Evolutionary conservation across 2,113 vertebrate genomes (phyloP).

Genomic region (Columbina picui): DNA sequence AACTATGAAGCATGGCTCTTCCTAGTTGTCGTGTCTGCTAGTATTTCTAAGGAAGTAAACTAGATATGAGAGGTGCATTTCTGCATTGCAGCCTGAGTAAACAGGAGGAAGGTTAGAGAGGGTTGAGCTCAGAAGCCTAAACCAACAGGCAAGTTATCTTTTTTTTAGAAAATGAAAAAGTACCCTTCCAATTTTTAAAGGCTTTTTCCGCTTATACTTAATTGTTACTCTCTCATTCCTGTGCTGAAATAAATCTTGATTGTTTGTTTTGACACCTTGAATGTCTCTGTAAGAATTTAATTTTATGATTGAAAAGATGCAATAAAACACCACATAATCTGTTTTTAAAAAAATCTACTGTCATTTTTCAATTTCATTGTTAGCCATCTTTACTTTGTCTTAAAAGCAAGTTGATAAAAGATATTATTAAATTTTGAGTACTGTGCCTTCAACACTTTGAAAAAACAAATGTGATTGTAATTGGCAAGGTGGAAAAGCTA

Average conservation of each 20-base stretch:
- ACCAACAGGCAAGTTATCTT: neutral
- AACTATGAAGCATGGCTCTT: neutral
- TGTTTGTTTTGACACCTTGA: neutral
- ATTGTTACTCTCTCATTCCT: neutral
- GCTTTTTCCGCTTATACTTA: neutral
- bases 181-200: neutral
- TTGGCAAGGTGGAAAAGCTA: neutral
- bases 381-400: neutral
- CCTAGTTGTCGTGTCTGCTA: neutral
- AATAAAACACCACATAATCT: neutral
- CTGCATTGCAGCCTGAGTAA: neutral
- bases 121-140: neutral
- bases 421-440: neutral
- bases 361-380: neutral
- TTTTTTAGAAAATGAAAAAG: neutral
- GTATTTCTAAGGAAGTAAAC: neutral
- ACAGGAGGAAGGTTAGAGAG: neutral
- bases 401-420: neutral
- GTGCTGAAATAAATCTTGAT: neutral
- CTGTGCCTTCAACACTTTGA: neutral
- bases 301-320: neutral
- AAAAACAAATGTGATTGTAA: neutral
- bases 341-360: neutral
- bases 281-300: neutral
- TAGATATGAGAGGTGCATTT: neutral